Conservation (phyloP, 2,888 invertebrate species). For the Eutolmus rufibarbis region DNA sequence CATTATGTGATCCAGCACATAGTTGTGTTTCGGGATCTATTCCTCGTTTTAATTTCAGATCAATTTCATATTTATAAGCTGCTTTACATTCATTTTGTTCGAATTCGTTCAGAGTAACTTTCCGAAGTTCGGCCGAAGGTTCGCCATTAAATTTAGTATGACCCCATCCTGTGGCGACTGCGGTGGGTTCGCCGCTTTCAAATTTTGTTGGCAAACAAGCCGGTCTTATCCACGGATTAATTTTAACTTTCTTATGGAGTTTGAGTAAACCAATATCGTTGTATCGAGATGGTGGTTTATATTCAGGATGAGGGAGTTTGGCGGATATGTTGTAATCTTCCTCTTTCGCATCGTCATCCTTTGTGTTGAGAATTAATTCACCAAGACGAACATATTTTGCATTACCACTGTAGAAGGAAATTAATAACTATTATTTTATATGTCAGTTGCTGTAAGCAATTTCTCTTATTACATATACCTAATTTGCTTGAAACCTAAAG, state of each 20-base stretch:
- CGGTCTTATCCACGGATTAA: slow-evolving; percentile 62
- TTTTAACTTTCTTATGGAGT: slow-evolving; percentile 58
- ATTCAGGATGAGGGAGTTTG: slow-evolving; percentile 59
- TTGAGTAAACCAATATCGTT: slow-evolving; percentile 67
- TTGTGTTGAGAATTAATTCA: slow-evolving; percentile 55
- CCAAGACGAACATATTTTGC: slow-evolving; percentile 56
- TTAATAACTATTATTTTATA: background rate
- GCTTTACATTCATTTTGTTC: slow-evolving; percentile 58
- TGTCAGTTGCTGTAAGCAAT: too few species aligned
- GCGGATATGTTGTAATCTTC: slow-evolving; percentile 55
- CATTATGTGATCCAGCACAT: slow-evolving; percentile 65
- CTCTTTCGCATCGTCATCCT: slow-evolving; percentile 55
- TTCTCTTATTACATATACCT: too few species aligned
- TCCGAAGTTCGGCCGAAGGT: slow-evolving; percentile 61
- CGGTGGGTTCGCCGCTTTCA: slow-evolving; percentile 50
- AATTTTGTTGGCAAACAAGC: slow-evolving; percentile 61
- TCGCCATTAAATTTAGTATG: slow-evolving; percentile 54
- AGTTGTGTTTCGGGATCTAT: slow-evolving; percentile 64
- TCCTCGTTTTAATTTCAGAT: slow-evolving; percentile 57
- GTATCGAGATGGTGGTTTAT: slow-evolving; percentile 59
- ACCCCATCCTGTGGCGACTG: slow-evolving; percentile 66
- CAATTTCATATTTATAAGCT: slow-evolving; percentile 49
- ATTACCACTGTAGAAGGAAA: background rate
- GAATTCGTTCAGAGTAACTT: slow-evolving; percentile 65
- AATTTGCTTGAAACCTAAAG: too few species aligned